Evolutionary conservation across 2,888 invertebrate genomes (phyloP).

Genomic region (Rotaria magnacalcarata): DNA sequence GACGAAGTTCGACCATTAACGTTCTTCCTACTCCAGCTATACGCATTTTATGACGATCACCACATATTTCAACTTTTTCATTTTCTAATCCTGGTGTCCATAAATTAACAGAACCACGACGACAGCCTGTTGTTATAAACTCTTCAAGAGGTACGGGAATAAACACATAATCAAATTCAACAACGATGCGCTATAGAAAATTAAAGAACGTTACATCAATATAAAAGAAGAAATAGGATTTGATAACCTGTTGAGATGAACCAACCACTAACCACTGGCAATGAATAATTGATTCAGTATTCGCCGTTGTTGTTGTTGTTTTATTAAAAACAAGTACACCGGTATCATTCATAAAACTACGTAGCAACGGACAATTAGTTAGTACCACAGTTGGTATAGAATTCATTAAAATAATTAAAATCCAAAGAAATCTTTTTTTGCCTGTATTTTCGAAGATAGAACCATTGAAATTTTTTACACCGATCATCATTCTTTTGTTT

Average conservation of each 20-base stretch:
- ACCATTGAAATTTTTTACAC: neutral
- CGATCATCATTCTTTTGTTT: neutral
- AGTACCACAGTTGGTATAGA: neutral
- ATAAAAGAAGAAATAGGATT: neutral
- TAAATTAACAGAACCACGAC: neutral
- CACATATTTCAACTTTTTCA: constrained; percentile 28
- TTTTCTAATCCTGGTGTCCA: constrained; percentile 21
- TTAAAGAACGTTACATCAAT: neutral
- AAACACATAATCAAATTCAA: constrained; percentile 3
- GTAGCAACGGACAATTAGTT: constrained; percentile 19
- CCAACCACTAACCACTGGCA: constrained; percentile 16
- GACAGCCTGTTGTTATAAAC: neutral
- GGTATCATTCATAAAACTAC: constrained; percentile 9
- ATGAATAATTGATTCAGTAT: neutral
- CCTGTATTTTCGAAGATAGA: neutral
- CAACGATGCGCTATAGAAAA: constrained; percentile 6
- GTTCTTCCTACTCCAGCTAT: neutral
- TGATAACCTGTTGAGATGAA: neutral
- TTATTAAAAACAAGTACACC: neutral
- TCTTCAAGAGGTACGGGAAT: neutral
- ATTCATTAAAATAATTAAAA: neutral
- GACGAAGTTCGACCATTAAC: neutral
- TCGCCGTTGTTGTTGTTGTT: neutral
- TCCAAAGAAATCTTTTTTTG: neutral
- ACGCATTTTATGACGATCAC: neutral